Conservation (phyloP, 1,140 invertebrate genomes). For the Gerris buenoi region DNA sequence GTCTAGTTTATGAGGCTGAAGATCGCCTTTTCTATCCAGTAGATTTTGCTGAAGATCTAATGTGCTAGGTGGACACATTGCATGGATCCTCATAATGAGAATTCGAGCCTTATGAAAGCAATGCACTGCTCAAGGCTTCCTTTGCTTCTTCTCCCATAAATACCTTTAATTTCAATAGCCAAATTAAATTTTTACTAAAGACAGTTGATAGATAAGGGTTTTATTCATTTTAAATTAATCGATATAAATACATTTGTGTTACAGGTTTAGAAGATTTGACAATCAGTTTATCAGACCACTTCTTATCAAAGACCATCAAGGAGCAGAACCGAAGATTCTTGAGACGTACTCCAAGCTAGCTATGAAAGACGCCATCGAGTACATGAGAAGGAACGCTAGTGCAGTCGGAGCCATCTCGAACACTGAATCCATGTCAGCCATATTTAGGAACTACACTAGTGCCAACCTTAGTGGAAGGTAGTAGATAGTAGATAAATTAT, state of each 20-base stretch:
- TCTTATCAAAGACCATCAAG: conserved; percentile 64
- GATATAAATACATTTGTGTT: background rate
- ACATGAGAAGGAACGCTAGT: conserved; percentile 69
- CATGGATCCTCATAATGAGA: too few species aligned
- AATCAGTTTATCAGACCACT: conserved; percentile 82
- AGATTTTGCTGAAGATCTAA: too few species aligned
- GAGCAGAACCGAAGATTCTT: conserved; percentile 82
- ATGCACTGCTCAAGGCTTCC: too few species aligned
- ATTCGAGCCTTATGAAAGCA: too few species aligned
- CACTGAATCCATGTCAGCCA: conserved; percentile 74
- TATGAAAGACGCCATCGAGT: conserved; percentile 83
- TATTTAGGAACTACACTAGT: conserved; percentile 72
- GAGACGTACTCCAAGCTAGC: conserved; percentile 87
- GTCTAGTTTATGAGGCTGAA: too few species aligned
- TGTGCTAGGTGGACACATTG: too few species aligned
- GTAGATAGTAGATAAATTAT: conserved; percentile 19
- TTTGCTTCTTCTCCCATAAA: too few species aligned
- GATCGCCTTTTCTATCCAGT: too few species aligned
- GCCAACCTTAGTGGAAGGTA: conserved; percentile 69
- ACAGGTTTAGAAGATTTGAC: conserved; percentile 82
- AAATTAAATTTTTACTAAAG: too few species aligned
- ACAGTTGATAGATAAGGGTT: too few species aligned
- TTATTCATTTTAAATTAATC: too few species aligned
- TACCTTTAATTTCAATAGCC: too few species aligned
- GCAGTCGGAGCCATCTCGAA: conserved; percentile 66